A percentile compares a stretch with the other conserved stretches of the same genome.
Conservation (phyloP, 2,888 invertebrate species). For the Mantis religiosa region DNA sequence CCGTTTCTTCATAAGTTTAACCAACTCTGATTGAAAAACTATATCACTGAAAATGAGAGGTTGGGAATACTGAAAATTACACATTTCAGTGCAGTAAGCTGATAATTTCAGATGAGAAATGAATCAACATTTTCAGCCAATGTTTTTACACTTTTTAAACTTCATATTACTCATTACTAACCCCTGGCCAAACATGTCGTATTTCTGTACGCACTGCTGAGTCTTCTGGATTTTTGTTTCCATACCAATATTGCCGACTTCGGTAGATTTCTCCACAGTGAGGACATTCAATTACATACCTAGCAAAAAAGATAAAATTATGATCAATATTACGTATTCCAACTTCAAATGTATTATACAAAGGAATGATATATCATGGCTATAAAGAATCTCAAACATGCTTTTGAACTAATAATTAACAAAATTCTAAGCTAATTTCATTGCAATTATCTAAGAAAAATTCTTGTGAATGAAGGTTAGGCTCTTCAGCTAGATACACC, state of each 20-base stretch:
- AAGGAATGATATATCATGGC: not conserved
- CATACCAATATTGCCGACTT: conserved; percentile 76
- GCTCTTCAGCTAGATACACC: no score
- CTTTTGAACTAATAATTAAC: not conserved
- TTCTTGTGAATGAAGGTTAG: no score
- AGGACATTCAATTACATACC: conserved; percentile 68
- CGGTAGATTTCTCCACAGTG: conserved; percentile 68
- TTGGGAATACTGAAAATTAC: no score
- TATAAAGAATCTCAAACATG: not conserved
- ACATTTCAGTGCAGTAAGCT: no score
- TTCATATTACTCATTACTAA: conserved; percentile 37
- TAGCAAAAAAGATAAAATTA: conserved; percentile 33
- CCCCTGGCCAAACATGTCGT: conserved; percentile 66
- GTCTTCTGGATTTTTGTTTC: conserved; percentile 69
- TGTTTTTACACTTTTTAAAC: not conserved
- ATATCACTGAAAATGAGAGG: no score
- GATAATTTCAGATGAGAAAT: no score
- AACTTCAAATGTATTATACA: not conserved
- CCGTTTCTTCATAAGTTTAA: no score
- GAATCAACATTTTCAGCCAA: no score
- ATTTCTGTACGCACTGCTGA: conserved; percentile 62
- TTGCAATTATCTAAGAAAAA: no score
- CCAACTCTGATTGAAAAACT: no score
- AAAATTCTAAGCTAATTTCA: no score
- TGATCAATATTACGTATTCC: not conserved